A percentile compares a stretch with the other conserved stretches of the same genome.
phyloP scores from a whole-genome alignment of 2,113 vertebrate genomes.

The Hepsetus odoe region DNA sequence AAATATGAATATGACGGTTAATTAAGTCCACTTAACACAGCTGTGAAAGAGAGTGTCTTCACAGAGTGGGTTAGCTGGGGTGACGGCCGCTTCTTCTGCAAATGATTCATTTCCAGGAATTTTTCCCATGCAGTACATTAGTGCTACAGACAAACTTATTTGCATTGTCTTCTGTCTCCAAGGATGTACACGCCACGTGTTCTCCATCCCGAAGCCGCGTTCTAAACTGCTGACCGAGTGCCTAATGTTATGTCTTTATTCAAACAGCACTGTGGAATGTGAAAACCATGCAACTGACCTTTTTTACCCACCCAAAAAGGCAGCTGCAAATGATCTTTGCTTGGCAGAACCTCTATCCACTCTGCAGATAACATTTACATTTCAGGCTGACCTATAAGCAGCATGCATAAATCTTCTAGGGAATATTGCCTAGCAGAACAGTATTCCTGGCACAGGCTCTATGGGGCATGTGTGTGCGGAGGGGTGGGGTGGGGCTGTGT shows the following conservation, averaged over 20 bases:
- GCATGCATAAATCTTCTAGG: slow-evolving; percentile 55
- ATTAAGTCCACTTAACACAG: slow-evolving; percentile 14
- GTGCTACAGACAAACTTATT: slow-evolving; percentile 1
- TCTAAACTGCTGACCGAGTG: slow-evolving; percentile 13
- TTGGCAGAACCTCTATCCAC: slow-evolving; percentile 44
- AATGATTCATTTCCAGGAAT: slow-evolving; percentile 11
- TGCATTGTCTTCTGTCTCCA: not conserved
- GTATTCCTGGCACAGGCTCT: not conserved
- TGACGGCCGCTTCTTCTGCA: slow-evolving; percentile 11
- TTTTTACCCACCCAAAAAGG: slow-evolving; percentile 55
- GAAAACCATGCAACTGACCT: slow-evolving; percentile 37
- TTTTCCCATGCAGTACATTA: slow-evolving; percentile 11
- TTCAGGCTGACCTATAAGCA: slow-evolving; percentile 53
- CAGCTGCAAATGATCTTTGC: slow-evolving; percentile 49
- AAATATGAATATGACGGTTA: slow-evolving; percentile 13
- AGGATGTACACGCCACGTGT: not conserved
- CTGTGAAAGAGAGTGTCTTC: slow-evolving; percentile 13
- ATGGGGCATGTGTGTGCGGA: not conserved
- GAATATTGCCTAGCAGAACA: slow-evolving; percentile 24
- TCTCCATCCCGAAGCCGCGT: not conserved
- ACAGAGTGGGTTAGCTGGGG: not conserved
- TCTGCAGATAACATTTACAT: slow-evolving; percentile 58
- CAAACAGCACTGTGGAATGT: not conserved
- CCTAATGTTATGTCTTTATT: slow-evolving; percentile 13
- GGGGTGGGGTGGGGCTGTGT: too few species aligned